Percentiles rank a stretch among this genome's conserved stretches.
Conservation (phyloP, 1,140 invertebrate species). For the Dreissena polymorpha region DNA sequence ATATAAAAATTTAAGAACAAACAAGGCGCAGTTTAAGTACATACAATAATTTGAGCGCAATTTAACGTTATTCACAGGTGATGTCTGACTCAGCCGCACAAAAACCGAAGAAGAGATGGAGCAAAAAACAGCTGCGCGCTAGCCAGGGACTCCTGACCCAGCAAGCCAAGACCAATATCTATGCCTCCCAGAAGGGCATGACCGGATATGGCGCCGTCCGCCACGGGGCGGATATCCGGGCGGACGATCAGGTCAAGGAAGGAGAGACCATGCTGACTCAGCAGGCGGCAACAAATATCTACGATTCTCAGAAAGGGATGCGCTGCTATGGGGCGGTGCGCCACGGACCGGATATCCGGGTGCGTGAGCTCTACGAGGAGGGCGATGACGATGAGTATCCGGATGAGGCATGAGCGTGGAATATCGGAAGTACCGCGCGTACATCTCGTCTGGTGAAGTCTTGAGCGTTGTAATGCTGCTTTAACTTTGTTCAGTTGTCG, state of each 20-base stretch:
- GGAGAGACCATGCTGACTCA: slow-evolving; percentile 27
- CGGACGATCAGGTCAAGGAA: slow-evolving; percentile 31
- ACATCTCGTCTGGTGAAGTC: no score
- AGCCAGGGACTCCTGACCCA: slow-evolving; percentile 92
- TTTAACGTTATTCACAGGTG: slow-evolving; percentile 1
- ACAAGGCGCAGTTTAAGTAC: no score
- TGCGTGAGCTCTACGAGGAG: slow-evolving; percentile 47
- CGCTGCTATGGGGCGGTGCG: slow-evolving; percentile 85
- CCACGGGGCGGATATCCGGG: slow-evolving; percentile 80
- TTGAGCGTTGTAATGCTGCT: no score
- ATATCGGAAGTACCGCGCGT: no score
- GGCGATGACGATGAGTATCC: slow-evolving; percentile 37
- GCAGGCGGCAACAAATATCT: slow-evolving; percentile 43
- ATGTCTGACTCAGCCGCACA: slow-evolving; percentile 15
- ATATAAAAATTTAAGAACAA: no score
- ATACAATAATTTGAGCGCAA: no score
- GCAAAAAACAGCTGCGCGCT: slow-evolving; percentile 49
- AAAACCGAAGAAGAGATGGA: slow-evolving; percentile 38
- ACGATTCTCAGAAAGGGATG: slow-evolving; percentile 70
- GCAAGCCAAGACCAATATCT: slow-evolving; percentile 94
- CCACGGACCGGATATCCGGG: slow-evolving; percentile 80
- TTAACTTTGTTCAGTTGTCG: no score
- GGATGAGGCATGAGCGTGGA: background rate
- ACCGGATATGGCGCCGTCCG: slow-evolving; percentile 84
- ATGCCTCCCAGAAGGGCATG: slow-evolving; percentile 83